These are phyloP conservation scores for Distichodus sexfasciatus DNA, from an alignment of 2,797 vertebrate species.

Conservation along the genomic window DNA sequence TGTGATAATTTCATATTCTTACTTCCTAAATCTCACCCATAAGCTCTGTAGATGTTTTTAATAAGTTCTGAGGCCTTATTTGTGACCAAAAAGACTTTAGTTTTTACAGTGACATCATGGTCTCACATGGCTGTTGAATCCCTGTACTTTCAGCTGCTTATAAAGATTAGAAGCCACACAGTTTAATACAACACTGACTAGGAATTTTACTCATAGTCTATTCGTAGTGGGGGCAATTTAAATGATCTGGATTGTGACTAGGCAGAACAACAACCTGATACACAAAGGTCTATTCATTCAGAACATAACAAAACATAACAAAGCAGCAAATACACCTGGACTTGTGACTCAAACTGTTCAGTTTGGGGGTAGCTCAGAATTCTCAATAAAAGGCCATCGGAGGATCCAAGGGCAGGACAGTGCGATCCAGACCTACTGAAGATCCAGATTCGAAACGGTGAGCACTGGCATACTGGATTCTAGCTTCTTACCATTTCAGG, in stretches of 20 bases:
- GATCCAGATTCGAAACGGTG: conserved; percentile 13
- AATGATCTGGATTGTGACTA: not conserved
- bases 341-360: conserved; percentile 11
- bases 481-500: too few species aligned
- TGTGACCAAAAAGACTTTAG: not conserved
- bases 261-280: not conserved
- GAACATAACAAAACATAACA: not conserved
- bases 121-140: not conserved
- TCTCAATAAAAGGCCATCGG: conserved; percentile 22
- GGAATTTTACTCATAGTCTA: not conserved
- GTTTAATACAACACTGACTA: not conserved
- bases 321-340: conserved; percentile 33
- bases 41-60: not conserved
- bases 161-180: not conserved
- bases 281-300: not conserved
- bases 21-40: not conserved
- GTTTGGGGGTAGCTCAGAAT: not conserved
- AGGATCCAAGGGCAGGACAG: not conserved
- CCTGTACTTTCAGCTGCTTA: too few species aligned
- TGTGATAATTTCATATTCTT: not conserved
- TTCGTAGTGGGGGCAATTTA: not conserved
- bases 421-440: not conserved
- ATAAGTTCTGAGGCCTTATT: not conserved
- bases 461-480: not conserved
- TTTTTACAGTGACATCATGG: conserved; percentile 6